Base-by-base conservation (phyloP, 2,888 invertebrate genomes). In the Lymantria monacha region DNA sequence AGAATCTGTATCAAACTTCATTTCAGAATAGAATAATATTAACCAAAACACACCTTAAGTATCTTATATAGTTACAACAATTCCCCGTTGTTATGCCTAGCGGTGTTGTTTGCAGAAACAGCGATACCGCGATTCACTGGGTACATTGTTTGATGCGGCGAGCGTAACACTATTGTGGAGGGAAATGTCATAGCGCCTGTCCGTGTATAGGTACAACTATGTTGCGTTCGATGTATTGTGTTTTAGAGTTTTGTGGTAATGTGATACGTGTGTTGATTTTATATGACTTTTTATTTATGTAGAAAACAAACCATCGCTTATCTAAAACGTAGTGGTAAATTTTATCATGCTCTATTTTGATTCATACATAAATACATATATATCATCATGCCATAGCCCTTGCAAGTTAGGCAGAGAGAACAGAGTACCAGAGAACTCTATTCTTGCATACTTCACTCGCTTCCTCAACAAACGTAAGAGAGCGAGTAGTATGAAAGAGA, bases 51-150 rank as follows among this genome's bases (percentile, higher is more conserved):
- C 49, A 65, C 61, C 63, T 63, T 65, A 56, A 70, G 68, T 61
- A 66, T 50, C 55, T 66, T 70, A 62, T 69, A 70, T 67, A 70
- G 71, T 70, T 65, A 68, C 67, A 68, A 67, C 69, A 69, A 69
- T 68, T 66, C 62, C 49, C 58, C 48, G 61, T 66, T 69, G 62
- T 66, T 66, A 59, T 55, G 52, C 48, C 58, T 64, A 54, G 49
- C 55, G 14, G 60, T 61, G 66, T 69, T 81, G 79, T 81, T 81
- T 78, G 74, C 72, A 67, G 60, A 63, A 65, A 53, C 53, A 70
- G 67, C 77, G 80, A 81, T 82, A 77, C 76, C 73, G 71, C 77
- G 79, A 82, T 79, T 79, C 79, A 79, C 79, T 79, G 74, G 69
- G 61, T 68, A 69, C 67, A 81, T 83, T 82, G 83, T 83, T 71